Percentiles rank a stretch among this genome's conserved stretches.
Evolutionary conservation across 2,113 vertebrate species (phyloP).

Genomic region (Smithornis capensis): DNA sequence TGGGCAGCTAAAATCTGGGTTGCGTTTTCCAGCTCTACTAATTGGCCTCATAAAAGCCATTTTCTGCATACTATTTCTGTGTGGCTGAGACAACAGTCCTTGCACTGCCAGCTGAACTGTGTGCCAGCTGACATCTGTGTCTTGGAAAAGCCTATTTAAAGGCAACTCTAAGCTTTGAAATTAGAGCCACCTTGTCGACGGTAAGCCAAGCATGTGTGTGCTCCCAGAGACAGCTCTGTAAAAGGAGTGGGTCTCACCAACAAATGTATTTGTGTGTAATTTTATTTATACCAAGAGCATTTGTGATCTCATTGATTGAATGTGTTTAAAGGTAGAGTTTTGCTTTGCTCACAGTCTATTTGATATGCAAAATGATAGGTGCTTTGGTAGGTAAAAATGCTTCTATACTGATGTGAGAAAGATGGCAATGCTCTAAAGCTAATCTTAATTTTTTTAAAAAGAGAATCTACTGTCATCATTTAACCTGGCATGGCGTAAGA

Average conservation of each 20-base stretch:
- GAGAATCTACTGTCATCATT: neutral
- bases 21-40: neutral
- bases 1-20: neutral
- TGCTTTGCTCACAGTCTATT: neutral
- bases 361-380: neutral
- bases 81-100: neutral
- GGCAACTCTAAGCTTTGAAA: neutral
- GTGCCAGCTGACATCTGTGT: neutral
- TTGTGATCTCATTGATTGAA: neutral
- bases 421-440: neutral
- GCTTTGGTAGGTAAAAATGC: constrained; percentile 9
- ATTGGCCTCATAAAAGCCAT: neutral
- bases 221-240: neutral
- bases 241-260: neutral
- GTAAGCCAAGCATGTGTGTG: neutral
- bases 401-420: neutral
- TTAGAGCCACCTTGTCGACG: neutral
- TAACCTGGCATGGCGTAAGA: neutral
- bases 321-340: neutral
- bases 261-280: neutral
- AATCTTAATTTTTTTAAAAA: neutral
- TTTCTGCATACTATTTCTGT: neutral
- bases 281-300: neutral
- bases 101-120: neutral
- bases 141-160: neutral